These are phyloP conservation scores for Pangasius sanitwongsei DNA, from an alignment of 2,797 vertebrate species.

Conservation along the genomic window DNA sequence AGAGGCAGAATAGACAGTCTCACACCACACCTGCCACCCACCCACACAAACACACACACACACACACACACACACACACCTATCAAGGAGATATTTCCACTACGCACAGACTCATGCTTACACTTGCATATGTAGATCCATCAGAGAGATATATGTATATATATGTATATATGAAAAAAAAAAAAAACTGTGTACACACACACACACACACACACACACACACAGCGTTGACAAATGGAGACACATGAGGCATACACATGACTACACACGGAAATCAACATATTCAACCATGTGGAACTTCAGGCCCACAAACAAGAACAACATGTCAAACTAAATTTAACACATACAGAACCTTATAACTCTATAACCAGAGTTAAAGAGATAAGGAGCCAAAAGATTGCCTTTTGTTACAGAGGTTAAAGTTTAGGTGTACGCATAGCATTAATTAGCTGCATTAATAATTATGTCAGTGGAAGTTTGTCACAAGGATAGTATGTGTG, in stretches of 20 bases:
- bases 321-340: not conserved
- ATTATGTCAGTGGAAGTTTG: not conserved
- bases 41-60: not conserved
- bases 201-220: not conserved
- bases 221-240: not conserved
- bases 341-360: not conserved
- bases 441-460: no score
- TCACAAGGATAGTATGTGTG: not conserved
- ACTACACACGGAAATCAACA: not conserved
- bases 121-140: not conserved
- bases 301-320: not conserved
- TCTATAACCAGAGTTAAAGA: not conserved
- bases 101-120: not conserved
- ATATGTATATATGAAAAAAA: no score
- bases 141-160: no score
- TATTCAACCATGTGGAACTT: slow-evolving; percentile 1
- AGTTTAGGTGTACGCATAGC: no score
- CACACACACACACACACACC: not conserved
- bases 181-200: not conserved
- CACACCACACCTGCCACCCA: slow-evolving; percentile 43
- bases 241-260: not conserved
- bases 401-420: no score
- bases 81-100: not conserved
- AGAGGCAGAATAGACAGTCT: slow-evolving; percentile 37
- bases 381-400: no score